These are phyloP conservation scores for Dysdera silvatica DNA, from an alignment of 1,140 invertebrate genomes.

Conservation along the genomic window DNA sequence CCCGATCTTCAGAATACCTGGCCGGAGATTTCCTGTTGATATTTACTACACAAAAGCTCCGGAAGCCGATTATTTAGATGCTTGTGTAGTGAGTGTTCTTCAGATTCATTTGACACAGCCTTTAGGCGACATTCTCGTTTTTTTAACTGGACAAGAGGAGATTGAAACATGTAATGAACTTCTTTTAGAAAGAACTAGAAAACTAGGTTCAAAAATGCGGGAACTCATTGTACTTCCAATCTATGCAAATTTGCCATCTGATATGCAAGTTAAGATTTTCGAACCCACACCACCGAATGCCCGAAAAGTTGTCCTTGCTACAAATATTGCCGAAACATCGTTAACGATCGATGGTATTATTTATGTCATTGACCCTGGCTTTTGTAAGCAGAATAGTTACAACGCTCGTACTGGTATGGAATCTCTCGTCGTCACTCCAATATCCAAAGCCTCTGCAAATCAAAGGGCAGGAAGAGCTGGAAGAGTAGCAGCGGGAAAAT, in stretches of 20 bases:
- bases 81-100: conserved; percentile 88
- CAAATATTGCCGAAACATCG: conserved; percentile 99
- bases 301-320: conserved; percentile 88
- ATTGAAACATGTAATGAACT: conserved; percentile 94
- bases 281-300: conserved; percentile 81
- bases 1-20: conserved; percentile 95
- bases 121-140: conserved; percentile 90
- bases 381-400: conserved; percentile 98
- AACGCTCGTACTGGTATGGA: conserved; percentile 98
- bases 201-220: conserved; percentile 83
- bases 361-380: conserved; percentile 98
- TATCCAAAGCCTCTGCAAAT: conserved; percentile 84
- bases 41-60: conserved; percentile 99
- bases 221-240: conserved; percentile 93
- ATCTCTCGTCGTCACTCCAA: conserved; percentile 92
- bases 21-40: conserved; percentile 71
- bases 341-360: conserved; percentile 98
- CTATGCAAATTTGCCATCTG: conserved; percentile 96
- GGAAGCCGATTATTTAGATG: conserved; percentile 97
- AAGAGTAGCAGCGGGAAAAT: conserved; percentile 89
- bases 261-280: conserved; percentile 90
- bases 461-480: conserved; percentile 88
- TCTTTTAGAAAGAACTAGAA: conserved; percentile 76
- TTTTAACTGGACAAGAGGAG: conserved; percentile 89
- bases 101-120: conserved; percentile 95